Conservation (phyloP, 2,113 vertebrate genomes). For the Maccullochella peelii region DNA sequence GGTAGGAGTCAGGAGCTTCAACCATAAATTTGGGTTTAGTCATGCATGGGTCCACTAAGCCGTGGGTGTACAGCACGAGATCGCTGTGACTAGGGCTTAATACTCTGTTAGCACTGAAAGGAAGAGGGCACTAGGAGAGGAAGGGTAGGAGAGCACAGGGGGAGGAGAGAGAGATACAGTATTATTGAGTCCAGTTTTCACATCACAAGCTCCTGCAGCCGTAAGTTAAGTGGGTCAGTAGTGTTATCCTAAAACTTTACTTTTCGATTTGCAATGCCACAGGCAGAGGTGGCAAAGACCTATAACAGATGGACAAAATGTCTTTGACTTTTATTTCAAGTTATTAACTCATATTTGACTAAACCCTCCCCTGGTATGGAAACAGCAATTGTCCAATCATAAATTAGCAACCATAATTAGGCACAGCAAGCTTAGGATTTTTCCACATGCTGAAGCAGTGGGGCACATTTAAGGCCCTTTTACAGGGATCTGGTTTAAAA, state of each 20-base stretch:
- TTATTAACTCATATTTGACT: neutral
- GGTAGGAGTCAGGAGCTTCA: slow-evolving; percentile 77
- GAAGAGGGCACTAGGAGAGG: neutral
- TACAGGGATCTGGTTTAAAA: neutral
- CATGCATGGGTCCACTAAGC: slow-evolving; percentile 41
- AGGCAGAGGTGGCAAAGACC: neutral
- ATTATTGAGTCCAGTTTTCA: neutral
- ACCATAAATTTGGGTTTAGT: slow-evolving; percentile 57
- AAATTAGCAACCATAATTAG: neutral
- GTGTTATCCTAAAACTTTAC: slow-evolving; percentile 39
- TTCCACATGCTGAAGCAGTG: neutral
- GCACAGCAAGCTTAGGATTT: neutral
- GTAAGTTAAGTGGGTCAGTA: slow-evolving; percentile 26
- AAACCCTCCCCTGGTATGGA: neutral
- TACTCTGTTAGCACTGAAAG: slow-evolving; percentile 22
- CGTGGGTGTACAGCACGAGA: slow-evolving; percentile 6
- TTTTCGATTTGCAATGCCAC: slow-evolving; percentile 13
- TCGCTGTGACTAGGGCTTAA: slow-evolving; percentile 30
- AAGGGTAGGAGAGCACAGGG: neutral
- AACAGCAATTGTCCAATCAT: neutral
- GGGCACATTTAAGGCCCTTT: neutral
- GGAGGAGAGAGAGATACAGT: neutral
- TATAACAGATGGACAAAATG: neutral
- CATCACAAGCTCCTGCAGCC: slow-evolving; percentile 11
- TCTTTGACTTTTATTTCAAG: neutral